Evolutionary conservation across 2,113 vertebrate species (phyloP).

Genomic region (Erythrolamprus reginae): DNA sequence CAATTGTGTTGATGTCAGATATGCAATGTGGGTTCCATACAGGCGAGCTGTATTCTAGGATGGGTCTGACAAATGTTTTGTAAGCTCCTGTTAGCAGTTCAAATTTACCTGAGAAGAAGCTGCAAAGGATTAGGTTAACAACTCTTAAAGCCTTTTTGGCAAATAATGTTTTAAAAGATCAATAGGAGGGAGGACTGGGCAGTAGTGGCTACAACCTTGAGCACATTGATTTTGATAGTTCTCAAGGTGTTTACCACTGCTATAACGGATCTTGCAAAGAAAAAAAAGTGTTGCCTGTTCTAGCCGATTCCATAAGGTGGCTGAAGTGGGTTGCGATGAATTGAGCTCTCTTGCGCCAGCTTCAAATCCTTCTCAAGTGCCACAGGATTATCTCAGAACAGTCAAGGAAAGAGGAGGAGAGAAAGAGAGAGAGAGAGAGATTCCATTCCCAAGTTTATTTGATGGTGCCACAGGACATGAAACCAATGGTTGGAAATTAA

Average conservation of each 20-base stretch:
- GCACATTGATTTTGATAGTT: not conserved
- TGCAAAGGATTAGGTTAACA: no score
- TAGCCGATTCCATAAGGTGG: not conserved
- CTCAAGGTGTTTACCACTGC: not conserved
- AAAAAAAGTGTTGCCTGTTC: not conserved
- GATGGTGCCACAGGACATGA: no score
- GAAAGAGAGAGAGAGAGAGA: not conserved
- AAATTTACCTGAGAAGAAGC: no score
- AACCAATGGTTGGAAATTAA: no score
- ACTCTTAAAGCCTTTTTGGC: no score
- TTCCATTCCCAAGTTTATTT: not conserved
- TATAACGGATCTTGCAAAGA: not conserved
- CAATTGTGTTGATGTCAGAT: no score
- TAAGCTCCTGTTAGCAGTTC: no score
- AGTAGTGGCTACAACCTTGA: not conserved
- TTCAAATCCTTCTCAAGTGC: not conserved
- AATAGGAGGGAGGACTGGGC: not conserved
- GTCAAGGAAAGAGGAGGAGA: not conserved
- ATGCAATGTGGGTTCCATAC: no score
- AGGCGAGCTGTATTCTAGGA: no score
- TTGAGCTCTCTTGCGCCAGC: not conserved
- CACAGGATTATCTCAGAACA: not conserved
- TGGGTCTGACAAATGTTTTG: no score
- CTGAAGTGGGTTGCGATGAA: not conserved
- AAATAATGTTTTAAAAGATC: not conserved